phyloP scores from a whole-genome alignment of 2,113 vertebrate genomes.

The Festucalex cinctus region DNA sequence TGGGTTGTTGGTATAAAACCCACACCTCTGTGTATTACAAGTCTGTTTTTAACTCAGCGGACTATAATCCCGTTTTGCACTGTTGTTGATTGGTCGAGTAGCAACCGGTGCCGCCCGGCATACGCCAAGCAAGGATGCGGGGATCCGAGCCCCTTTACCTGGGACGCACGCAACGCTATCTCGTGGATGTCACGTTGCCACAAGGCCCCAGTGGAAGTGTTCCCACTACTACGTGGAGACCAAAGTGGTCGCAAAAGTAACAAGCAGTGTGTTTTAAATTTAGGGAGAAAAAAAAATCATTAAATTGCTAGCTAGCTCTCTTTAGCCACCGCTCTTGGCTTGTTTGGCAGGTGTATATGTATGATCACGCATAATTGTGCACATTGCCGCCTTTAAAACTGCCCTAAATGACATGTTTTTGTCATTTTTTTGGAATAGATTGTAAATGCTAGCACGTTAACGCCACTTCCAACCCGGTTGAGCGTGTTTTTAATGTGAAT shows the following conservation, averaged over 20 bases:
- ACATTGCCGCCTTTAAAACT: background rate
- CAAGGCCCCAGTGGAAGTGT: constrained; percentile 46
- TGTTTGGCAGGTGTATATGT: constrained; percentile 6
- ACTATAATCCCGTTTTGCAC: background rate
- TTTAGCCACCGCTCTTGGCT: background rate
- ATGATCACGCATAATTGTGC: background rate
- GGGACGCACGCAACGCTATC: constrained; percentile 35
- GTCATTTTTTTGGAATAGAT: background rate
- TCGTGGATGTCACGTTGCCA: constrained; percentile 40
- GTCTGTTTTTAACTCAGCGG: background rate
- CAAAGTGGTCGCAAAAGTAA: background rate
- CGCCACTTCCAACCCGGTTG: constrained; percentile 6
- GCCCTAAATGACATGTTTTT: background rate
- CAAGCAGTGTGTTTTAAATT: background rate
- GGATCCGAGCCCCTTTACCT: constrained; percentile 31
- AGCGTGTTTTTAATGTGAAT: constrained; percentile 16
- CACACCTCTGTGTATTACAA: background rate
- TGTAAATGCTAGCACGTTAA: background rate
- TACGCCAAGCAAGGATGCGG: constrained; percentile 30
- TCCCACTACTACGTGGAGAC: constrained; percentile 25
- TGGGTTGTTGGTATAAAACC: background rate
- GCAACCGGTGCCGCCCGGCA: background rate
- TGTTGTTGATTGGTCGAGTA: background rate
- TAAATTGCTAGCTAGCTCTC: background rate
- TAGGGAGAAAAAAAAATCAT: background rate